A percentile compares a stretch with the other conserved stretches of the same genome.
Conservation (phyloP, 2,797 vertebrate genomes). For the Chelmon rostratus region DNA sequence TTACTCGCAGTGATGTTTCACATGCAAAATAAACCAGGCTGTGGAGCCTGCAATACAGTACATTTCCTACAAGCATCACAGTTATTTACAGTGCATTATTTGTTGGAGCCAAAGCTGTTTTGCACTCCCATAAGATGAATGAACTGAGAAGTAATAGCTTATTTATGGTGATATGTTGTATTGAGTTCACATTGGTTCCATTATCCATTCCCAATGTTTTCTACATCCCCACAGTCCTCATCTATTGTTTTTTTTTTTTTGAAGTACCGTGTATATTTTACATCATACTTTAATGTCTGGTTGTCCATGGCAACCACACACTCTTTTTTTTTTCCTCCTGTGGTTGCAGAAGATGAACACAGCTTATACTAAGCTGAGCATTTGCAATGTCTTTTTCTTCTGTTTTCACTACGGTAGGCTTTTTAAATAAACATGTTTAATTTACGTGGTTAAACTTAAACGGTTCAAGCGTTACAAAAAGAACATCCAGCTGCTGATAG, state of each 20-base stretch:
- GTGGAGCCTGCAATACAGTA: background rate
- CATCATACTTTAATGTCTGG: slow-evolving; percentile 39
- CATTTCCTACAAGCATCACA: slow-evolving; percentile 41
- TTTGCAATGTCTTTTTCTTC: background rate
- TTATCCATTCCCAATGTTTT: slow-evolving; percentile 37
- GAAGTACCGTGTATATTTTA: slow-evolving; percentile 9
- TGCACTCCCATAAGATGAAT: slow-evolving; percentile 33
- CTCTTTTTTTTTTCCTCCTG: background rate
- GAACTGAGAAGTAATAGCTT: slow-evolving; percentile 36
- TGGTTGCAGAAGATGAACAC: slow-evolving; percentile 7
- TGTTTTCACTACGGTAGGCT: background rate
- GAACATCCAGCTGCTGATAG: slow-evolving; percentile 7
- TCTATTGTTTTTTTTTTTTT: no score
- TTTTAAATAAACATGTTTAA: slow-evolving; percentile 12
- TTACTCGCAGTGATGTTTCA: slow-evolving; percentile 48
- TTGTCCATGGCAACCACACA: slow-evolving; percentile 49
- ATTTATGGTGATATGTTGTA: slow-evolving; percentile 44
- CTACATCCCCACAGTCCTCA: slow-evolving; percentile 13
- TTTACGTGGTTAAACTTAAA: slow-evolving; percentile 36
- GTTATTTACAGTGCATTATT: slow-evolving; percentile 44
- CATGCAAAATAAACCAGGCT: slow-evolving; percentile 47
- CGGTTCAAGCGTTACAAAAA: slow-evolving; percentile 17
- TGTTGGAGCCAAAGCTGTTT: slow-evolving; percentile 28
- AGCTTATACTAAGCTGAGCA: background rate
- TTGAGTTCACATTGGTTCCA: slow-evolving; percentile 40